Base-by-base conservation (phyloP, 1,140 invertebrate species). In the Batillaria attramentaria region DNA sequence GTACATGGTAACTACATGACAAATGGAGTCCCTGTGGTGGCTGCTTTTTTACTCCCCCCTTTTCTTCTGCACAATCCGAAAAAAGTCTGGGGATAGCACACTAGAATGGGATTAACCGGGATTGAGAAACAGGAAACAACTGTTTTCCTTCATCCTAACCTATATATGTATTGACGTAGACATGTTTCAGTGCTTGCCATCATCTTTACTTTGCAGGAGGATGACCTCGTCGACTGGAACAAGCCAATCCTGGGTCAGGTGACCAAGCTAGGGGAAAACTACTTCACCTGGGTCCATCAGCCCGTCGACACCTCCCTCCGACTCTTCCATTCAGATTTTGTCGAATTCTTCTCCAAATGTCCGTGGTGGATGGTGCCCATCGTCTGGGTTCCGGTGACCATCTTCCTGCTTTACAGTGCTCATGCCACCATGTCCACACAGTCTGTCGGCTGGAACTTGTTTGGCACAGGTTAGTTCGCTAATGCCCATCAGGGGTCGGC, bases 221-320 rank as follows among this genome's bases (percentile, higher is more conserved):
- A 91, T 78, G 84, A 87, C 35, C 70, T 91, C 10, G 76, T 92
- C 4, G 90, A 92, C 77, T 89, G 86, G 83, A 86, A 84, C 39
- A 85, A 87, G 72, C 91, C 91, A 31, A 84, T 92, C 33, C 79
- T 92, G 4, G 84, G 80, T 18, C 87, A 91, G 80, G 87, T 92
- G 74, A 87, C 87, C 5, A 46, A 84, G 13, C 84, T 92, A 33
- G 88, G 89, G 28, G 86, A 90, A 3, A 83, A 88, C n/a, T 92
- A 92, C 78, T 90, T 89, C 85, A 88, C 86, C 18, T 92, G 92
- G 92, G 90, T 91, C 60, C 92, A 92, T 83, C 85, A 90, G 68
- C 91, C 91, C 5, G 90, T 88, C 28, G 92, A 92, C 72, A 87
- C 85, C 33, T 84, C 88, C 13, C 72, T 92, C 13, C 83, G 91